A percentile compares a stretch with the other conserved stretches of the same genome.
phyloP scores from a whole-genome alignment of 2,113 vertebrate species.

The Triplophysa tibetana region DNA sequence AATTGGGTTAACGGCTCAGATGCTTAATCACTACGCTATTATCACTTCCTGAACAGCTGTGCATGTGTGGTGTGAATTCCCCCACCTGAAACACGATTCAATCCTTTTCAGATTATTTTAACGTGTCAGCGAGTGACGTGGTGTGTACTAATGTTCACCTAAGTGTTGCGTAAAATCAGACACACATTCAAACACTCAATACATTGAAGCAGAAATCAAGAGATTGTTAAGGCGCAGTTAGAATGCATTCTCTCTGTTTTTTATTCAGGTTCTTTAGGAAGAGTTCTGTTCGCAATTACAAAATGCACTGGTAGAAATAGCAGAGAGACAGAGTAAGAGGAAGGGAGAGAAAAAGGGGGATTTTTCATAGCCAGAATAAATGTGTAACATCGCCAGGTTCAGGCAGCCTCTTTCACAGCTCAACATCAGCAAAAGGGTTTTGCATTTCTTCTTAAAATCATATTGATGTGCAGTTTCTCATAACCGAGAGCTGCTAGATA shows the following conservation, averaged over 20 bases:
- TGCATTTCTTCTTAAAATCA: slow-evolving; percentile 57
- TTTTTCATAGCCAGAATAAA: slow-evolving; percentile 72
- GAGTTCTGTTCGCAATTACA: slow-evolving; percentile 79
- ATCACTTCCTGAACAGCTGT: slow-evolving; percentile 24
- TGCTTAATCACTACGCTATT: not conserved
- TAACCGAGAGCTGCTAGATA: slow-evolving; percentile 26
- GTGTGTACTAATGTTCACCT: too few relatives aligned
- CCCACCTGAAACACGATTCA: not conserved
- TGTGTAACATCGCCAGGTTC: slow-evolving; percentile 73
- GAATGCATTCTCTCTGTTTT: slow-evolving; percentile 80
- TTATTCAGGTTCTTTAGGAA: slow-evolving; percentile 81
- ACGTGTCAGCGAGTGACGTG: slow-evolving; percentile 9
- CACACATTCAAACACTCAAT: slow-evolving; percentile 8
- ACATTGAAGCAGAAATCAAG: slow-evolving; percentile 30
- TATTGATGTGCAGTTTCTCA: slow-evolving; percentile 20
- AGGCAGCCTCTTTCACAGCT: slow-evolving; percentile 66
- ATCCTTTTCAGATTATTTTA: not conserved
- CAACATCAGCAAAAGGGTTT: slow-evolving; percentile 51
- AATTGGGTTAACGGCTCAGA: not conserved
- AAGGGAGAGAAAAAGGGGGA: slow-evolving; percentile 54
- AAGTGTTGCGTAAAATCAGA: not conserved
- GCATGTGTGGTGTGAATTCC: not conserved
- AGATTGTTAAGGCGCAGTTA: slow-evolving; percentile 49
- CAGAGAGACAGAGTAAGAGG: slow-evolving; percentile 69
- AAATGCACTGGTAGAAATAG: slow-evolving; percentile 82